Percentiles rank a stretch among this genome's conserved stretches.
phyloP scores from a whole-genome alignment of 23 tunicate species.

The Trididemnum clinides region DNA sequence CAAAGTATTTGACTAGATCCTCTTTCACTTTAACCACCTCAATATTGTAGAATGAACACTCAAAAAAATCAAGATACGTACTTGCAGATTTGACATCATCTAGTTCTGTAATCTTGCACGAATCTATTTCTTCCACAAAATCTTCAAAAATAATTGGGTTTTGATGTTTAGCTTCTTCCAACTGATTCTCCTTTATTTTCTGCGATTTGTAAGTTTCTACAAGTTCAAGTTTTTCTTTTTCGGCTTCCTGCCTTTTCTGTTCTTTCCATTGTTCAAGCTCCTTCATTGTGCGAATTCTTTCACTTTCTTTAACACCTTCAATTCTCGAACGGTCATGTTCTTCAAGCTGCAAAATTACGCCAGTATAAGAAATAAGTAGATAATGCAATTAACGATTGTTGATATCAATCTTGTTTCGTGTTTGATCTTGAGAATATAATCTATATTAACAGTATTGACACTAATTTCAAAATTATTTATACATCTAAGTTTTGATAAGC shows the following conservation, averaged over 20 bases:
- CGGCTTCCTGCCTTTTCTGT: conserved; percentile 54
- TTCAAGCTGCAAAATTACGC: conserved; percentile 29
- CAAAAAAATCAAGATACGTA: no score
- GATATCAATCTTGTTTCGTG: no score
- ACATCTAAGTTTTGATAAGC: no score
- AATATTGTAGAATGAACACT: no score
- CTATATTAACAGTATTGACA: no score
- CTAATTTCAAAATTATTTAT: no score
- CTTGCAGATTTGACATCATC: no score
- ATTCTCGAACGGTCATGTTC: conserved; percentile 54
- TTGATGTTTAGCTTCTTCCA: neutral
- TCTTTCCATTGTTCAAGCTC: conserved; percentile 82
- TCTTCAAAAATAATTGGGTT: conserved; percentile 14
- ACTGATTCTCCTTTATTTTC: conserved; percentile 5
- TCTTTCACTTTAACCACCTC: no score
- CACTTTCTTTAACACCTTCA: conserved; percentile 64
- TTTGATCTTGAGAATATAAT: no score
- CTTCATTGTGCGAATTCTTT: conserved; percentile 37
- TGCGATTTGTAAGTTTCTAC: neutral
- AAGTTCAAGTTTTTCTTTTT: conserved; percentile 29
- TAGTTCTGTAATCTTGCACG: neutral
- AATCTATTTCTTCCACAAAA: neutral
- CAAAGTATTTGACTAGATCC: no score
- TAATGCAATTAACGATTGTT: no score
- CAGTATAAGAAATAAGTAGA: no score